Percentiles rank a stretch among this genome's conserved stretches.
These are phyloP conservation scores for Apodemus agrarius DNA, from an alignment of 2,797 vertebrate genomes.

Conservation along the genomic window DNA sequence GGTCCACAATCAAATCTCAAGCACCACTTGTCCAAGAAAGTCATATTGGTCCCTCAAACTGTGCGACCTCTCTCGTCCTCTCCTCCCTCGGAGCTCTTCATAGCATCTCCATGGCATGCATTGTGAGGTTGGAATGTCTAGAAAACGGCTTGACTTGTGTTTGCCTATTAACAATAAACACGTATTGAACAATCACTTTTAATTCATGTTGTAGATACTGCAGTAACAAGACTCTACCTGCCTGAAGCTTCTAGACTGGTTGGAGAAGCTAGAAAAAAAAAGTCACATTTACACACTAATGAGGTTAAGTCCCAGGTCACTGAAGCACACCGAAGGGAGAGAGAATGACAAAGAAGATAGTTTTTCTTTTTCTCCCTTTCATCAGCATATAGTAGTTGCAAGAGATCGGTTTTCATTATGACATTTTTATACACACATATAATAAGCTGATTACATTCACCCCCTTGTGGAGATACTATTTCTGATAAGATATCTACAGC, in stretches of 20 bases:
- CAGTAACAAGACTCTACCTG: background rate
- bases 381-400: background rate
- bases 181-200: background rate
- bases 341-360: background rate
- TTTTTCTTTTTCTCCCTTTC: background rate
- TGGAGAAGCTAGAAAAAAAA: background rate
- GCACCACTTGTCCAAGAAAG: constrained; percentile 1
- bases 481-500: background rate
- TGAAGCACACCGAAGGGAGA: background rate
- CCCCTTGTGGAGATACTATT: background rate
- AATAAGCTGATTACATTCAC: background rate
- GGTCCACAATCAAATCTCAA: background rate
- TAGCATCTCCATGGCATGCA: background rate
- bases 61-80: background rate
- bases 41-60: background rate
- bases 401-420: background rate
- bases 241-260: background rate
- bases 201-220: no score
- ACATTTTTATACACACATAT: background rate
- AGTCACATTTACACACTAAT: background rate
- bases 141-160: background rate
- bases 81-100: background rate
- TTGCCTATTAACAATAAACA: background rate
- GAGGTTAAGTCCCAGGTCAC: background rate
- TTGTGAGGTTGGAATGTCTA: background rate